These are phyloP conservation scores for Teleogryllus occipitalis DNA, from an alignment of 1,140 invertebrate species.

Conservation along the genomic window DNA sequence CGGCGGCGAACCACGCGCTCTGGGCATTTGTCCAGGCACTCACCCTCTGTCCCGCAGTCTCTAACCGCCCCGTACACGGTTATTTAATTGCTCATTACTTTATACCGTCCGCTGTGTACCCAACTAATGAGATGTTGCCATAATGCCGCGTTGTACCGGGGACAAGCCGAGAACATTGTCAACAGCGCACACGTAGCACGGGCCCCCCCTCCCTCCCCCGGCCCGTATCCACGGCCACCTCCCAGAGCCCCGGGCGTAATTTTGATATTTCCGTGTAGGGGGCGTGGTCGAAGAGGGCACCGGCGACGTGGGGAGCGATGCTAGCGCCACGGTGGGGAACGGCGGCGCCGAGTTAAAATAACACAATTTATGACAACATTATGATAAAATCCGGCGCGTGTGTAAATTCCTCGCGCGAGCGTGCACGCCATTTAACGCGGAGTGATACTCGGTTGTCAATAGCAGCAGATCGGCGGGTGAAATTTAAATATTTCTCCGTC, in stretches of 20 bases:
- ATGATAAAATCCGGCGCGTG: background rate
- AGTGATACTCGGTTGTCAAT: background rate
- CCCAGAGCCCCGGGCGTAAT: background rate
- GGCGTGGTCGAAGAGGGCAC: background rate
- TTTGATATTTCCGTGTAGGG: conserved; percentile 1
- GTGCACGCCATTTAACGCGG: background rate
- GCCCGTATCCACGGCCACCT: no score
- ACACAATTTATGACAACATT: conserved; percentile 1
- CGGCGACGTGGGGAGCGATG: background rate
- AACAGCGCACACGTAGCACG: background rate
- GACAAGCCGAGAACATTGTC: background rate
- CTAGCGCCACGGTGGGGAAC: background rate
- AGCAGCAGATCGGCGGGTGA: background rate
- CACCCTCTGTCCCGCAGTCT: background rate
- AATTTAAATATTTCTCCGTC: background rate
- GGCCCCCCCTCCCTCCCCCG: no score
- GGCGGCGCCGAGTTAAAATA: background rate
- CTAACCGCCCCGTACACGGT: background rate
- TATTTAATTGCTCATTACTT: conserved; percentile 6
- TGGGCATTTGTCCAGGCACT: background rate
- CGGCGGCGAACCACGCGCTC: no score
- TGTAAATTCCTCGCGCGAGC: background rate
- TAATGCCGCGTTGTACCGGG: background rate
- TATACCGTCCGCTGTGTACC: background rate
- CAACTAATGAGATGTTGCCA: background rate